Percentiles rank a stretch among this genome's conserved stretches.
Conservation (phyloP, 2,113 vertebrate genomes). For the Hymenochirus boettgeri region DNA sequence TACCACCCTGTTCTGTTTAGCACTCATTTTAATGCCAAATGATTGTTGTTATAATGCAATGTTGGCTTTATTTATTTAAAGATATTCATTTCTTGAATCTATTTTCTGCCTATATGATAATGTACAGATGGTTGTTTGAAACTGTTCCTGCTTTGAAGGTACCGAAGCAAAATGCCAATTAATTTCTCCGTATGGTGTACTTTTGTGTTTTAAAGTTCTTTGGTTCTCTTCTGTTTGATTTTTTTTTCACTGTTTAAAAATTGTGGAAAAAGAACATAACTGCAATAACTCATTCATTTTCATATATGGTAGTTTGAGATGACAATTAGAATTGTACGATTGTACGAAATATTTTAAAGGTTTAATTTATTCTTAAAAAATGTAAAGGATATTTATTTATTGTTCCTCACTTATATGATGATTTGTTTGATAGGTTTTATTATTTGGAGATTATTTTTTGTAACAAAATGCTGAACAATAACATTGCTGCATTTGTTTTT, state of each 20-base stretch:
- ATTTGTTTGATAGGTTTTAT: too few species aligned
- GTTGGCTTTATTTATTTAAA: slow-evolving; percentile 9
- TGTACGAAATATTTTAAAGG: too few species aligned
- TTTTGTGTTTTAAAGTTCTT: slow-evolving; percentile 16
- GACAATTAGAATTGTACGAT: too few species aligned
- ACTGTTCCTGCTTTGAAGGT: slow-evolving; percentile 39
- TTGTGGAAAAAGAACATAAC: neutral
- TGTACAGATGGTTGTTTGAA: slow-evolving; percentile 41
- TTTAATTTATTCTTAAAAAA: too few species aligned
- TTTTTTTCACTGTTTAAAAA: slow-evolving; percentile 1
- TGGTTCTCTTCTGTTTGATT: slow-evolving; percentile 27
- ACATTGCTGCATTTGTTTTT: too few species aligned
- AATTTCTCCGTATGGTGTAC: slow-evolving; percentile 37
- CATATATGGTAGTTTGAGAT: too few species aligned
- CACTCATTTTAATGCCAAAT: neutral
- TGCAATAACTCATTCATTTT: too few species aligned
- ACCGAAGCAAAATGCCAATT: slow-evolving; percentile 40
- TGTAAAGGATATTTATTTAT: too few species aligned
- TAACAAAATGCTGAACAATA: too few species aligned
- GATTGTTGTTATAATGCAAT: neutral
- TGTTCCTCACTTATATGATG: too few species aligned
- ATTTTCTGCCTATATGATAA: slow-evolving; percentile 28
- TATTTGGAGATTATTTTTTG: too few species aligned
- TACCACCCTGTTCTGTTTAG: too few species aligned
- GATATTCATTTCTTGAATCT: slow-evolving; percentile 26